phyloP scores from a whole-genome alignment of 2,797 vertebrate genomes.

The Characodon lateralis region DNA sequence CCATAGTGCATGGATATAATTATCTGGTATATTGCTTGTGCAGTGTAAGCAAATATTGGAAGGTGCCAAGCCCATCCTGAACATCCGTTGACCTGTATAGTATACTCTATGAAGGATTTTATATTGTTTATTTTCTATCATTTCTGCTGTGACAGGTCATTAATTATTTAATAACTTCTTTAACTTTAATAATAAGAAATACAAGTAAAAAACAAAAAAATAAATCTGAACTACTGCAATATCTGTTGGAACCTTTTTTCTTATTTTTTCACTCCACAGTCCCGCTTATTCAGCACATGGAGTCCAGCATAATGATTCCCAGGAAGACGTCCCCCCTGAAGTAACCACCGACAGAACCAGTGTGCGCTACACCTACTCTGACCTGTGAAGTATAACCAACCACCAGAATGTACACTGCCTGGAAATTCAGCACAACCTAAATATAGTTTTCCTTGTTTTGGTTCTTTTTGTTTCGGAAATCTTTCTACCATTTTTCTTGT shows the following conservation, averaged over 20 bases:
- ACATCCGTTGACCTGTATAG: no score
- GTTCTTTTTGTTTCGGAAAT: conserved; percentile 19
- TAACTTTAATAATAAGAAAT: no score
- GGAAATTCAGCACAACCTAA: conserved; percentile 39
- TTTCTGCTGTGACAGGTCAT: neutral
- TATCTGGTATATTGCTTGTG: no score
- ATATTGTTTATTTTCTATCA: no score
- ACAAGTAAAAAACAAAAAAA: neutral
- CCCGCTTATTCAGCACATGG: conserved; percentile 84
- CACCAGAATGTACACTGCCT: conserved; percentile 58
- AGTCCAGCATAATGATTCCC: conserved; percentile 85
- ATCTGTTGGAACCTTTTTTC: neutral
- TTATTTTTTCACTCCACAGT: conserved; percentile 59
- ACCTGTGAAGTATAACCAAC: conserved; percentile 38
- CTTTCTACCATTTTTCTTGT: conserved; percentile 23
- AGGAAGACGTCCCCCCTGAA: conserved; percentile 79
- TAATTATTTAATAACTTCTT: neutral
- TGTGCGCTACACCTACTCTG: conserved; percentile 34
- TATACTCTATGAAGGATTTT: no score
- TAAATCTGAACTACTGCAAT: neutral
- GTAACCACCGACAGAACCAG: conserved; percentile 49
- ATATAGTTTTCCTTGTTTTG: conserved; percentile 28
- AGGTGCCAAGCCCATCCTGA: no score
- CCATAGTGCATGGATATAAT: no score
- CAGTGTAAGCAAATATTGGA: no score